Evolutionary conservation across 2,888 invertebrate genomes (phyloP), one percentile per base, ranked within the genome.

Genomic region (Branchipolynoe longqiensis): DNA sequence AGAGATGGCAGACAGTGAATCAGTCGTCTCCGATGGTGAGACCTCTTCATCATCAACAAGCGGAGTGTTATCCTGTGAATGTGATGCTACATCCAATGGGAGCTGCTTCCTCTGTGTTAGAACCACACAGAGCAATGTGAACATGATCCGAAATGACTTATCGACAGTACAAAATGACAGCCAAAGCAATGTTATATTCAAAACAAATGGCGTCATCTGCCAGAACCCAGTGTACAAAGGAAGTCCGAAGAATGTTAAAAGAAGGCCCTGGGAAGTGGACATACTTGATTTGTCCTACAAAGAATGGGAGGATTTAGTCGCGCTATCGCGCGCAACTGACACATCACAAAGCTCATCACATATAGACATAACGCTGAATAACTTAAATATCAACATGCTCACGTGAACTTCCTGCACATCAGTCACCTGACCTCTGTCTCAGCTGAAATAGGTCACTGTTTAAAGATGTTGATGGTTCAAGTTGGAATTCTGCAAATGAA

Each of bases 181-280:
- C 62, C 62, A 12, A n/a, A 6, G 25, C 14, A 62, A 22, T 12
- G 62, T n/a, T n/a, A n/a, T n/a, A n/a, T n/a, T n/a, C n/a, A n/a
- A n/a, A n/a, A n/a, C n/a, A n/a, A n/a, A n/a, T n/a, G n/a, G n/a
- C n/a, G n/a, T n/a, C n/a, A n/a, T n/a, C n/a, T n/a, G n/a, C n/a
- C n/a, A n/a, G n/a, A n/a, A n/a, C n/a, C 12, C 4, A 3, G 4
- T 1, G 25, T 22, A 74, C 4, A 41, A 74, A 22, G 38, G 3
- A 4, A 64, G 33, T n/a, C 6, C 59, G 33, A 33, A 3, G 33
- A 4, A 64, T 8, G 8, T 6, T 4, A 74, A 25, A 48, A 3
- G 41, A 8, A 36, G 28, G 74, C 40, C 74, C 2, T 74, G 74
- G 74, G 74, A 74, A n/a, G 48, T 74, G 8, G 74, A 74, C 14